Evolutionary conservation across 2,888 invertebrate genomes (phyloP).

Genomic region (Torymus tubicola): DNA sequence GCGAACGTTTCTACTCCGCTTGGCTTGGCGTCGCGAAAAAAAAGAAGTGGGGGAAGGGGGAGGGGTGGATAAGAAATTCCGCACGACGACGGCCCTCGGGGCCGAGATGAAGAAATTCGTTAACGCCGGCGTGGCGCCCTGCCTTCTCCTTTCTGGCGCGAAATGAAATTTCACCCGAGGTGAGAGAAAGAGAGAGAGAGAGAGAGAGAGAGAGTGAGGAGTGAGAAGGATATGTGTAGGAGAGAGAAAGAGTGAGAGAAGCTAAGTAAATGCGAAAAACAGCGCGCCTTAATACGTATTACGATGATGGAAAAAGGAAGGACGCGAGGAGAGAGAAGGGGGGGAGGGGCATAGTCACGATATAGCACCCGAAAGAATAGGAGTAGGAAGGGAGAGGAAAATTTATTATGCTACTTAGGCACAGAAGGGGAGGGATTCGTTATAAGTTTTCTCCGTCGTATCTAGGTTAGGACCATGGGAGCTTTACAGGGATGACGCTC

Average conservation of each 20-base stretch:
- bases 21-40: neutral
- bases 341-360: neutral
- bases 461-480: no score
- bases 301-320: neutral
- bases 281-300: constrained; percentile 8
- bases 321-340: neutral
- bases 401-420: no score
- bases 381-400: no score
- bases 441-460: no score
- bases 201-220: neutral
- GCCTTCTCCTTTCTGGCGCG: neutral
- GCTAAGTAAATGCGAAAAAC: constrained; percentile 8
- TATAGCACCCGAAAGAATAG: neutral
- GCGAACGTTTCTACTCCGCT: neutral
- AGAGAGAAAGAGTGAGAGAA: neutral
- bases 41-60: neutral
- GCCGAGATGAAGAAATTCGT: constrained; percentile 27
- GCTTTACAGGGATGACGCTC: no score
- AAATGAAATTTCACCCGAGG: constrained; percentile 4
- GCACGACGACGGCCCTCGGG: neutral
- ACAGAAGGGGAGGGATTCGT: no score
- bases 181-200: neutral
- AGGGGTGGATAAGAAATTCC: no score
- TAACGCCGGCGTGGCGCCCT: neutral
- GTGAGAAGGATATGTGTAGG: no score